Percentiles rank a stretch among this genome's conserved stretches.
Conservation (phyloP, 2,113 vertebrate species). For the Sus scrofa region T2T-Sscrofa CM000826.6:123803001-123803500, state of each 20-base stretch:
- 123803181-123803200: background rate
- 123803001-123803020: background rate
- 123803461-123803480: background rate
- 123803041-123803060: slow-evolving; percentile 53
- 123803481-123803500: background rate
- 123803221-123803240: background rate
- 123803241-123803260: slow-evolving; percentile 13
- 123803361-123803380: slow-evolving; percentile 5
- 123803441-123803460: background rate
- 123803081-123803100: slow-evolving; percentile 45
- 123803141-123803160: background rate
- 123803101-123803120: slow-evolving; percentile 24
- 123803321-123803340: background rate
- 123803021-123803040: slow-evolving; percentile 62
- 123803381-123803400: background rate
- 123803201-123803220: background rate
- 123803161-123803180: background rate
- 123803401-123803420: background rate
- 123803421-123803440: background rate
- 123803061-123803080: slow-evolving; percentile 54
- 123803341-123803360: background rate
- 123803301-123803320: background rate
- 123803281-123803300: background rate
- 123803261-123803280: background rate
- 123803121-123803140: slow-evolving; percentile 60